Percentiles rank a stretch among this genome's conserved stretches.
Conservation (phyloP, 2,797 vertebrate genomes). For the Pangasius mekongensis region DNA sequence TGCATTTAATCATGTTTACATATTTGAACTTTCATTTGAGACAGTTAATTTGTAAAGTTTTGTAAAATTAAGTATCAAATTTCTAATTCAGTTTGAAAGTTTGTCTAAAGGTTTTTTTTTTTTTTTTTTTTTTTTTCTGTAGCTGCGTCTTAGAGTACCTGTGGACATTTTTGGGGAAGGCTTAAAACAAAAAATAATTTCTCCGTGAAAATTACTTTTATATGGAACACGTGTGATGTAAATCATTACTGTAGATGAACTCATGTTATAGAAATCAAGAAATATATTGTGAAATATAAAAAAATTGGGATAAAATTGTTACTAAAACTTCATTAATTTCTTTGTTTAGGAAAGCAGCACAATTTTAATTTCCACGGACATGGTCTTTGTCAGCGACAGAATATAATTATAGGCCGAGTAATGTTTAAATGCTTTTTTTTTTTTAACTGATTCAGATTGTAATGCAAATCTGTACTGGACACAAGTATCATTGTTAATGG, state of each 20-base stretch:
- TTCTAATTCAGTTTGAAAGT: neutral
- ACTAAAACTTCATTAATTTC: neutral
- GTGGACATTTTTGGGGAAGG: neutral
- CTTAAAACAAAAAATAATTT: neutral
- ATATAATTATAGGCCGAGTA: neutral
- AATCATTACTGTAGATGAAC: neutral
- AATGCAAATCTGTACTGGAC: neutral
- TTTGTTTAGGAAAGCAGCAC: neutral
- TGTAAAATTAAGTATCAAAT: no score
- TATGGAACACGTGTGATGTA: neutral
- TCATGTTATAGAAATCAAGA: neutral
- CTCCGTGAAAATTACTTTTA: neutral
- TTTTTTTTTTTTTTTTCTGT: neutral
- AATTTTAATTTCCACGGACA: neutral
- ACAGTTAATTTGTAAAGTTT: neutral
- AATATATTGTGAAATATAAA: neutral
- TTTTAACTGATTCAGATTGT: neutral
- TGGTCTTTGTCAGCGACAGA: neutral
- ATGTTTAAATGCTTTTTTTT: neutral
- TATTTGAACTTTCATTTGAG: neutral
- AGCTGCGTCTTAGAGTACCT: neutral
- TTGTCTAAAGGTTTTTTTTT: neutral
- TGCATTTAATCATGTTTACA: neutral
- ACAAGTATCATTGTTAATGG: neutral
- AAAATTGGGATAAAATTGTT: neutral